These are phyloP conservation scores for Hippopotamus amphibius DNA, from an alignment of 2,113 vertebrate species.

Conservation along the genomic window DNA sequence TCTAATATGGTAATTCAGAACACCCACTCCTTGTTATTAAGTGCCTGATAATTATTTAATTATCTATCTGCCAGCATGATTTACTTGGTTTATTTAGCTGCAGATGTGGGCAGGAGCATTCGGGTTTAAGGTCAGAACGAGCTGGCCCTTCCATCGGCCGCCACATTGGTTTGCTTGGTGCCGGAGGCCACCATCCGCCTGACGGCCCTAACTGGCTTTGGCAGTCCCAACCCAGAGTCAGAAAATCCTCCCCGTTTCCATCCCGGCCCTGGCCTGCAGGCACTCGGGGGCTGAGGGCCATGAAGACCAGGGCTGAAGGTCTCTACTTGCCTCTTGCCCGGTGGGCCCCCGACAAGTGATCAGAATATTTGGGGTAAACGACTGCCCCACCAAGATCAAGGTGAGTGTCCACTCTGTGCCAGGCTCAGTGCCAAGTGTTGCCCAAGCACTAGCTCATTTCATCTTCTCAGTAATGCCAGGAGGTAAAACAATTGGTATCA, in stretches of 20 bases:
- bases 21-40: slow-evolving; percentile 93
- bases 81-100: slow-evolving; percentile 93
- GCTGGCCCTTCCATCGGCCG: slow-evolving; percentile 60
- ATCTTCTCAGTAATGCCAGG: not conserved
- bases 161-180: not conserved
- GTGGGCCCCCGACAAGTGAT: not conserved
- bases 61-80: slow-evolving; percentile 94
- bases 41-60: slow-evolving; percentile 95
- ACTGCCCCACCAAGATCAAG: rapidly evolving
- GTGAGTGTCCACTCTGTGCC: not conserved
- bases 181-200: slow-evolving; percentile 28
- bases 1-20: slow-evolving; percentile 92
- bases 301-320: slow-evolving; percentile 41
- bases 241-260: slow-evolving; percentile 28
- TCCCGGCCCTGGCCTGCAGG: not conserved
- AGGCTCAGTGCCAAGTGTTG: not conserved
- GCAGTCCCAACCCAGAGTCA: slow-evolving; percentile 55
- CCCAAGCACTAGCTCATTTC: rapidly evolving
- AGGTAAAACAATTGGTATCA: not conserved
- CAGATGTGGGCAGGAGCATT: slow-evolving; percentile 87
- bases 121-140: slow-evolving; percentile 85
- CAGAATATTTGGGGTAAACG: not conserved
- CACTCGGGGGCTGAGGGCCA: not conserved
- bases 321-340: slow-evolving; percentile 46
- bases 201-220: slow-evolving; percentile 75